These are phyloP conservation scores for Okapia johnstoni DNA, from an alignment of 2,113 vertebrate genomes.

Conservation along the genomic window DNA sequence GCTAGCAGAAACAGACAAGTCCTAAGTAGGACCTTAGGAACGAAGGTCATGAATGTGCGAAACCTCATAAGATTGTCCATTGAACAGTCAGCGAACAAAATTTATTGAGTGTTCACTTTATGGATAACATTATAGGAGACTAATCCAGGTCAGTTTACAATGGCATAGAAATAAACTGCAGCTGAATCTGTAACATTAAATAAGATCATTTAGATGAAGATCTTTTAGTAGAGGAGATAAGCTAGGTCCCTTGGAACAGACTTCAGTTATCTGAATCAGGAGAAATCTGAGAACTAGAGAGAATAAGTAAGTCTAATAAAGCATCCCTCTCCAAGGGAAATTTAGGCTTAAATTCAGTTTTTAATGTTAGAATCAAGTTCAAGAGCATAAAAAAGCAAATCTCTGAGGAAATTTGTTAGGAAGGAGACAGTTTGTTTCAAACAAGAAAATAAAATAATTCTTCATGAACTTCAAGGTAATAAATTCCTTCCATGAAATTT, in stretches of 20 bases:
- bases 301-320: background rate
- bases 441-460: background rate
- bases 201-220: background rate
- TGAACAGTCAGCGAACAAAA: background rate
- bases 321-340: background rate
- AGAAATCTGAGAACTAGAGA: background rate
- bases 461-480: background rate
- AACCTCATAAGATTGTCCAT: background rate
- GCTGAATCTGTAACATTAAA: background rate
- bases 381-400: background rate
- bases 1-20: background rate
- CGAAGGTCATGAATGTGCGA: background rate
- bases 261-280: background rate
- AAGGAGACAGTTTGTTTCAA: background rate
- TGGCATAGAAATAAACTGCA: background rate
- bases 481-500: background rate
- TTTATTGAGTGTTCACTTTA: background rate
- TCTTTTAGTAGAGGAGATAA: background rate
- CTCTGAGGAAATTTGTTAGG: background rate
- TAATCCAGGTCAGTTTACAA: background rate
- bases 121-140: background rate
- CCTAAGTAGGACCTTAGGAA: background rate
- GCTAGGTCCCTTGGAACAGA: background rate
- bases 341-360: background rate
- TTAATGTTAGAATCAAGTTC: background rate